A percentile compares a stretch with the other conserved stretches of the same genome.
Evolutionary conservation across 2,888 invertebrate species (phyloP).

Genomic region (Orthosia gracilis): DNA sequence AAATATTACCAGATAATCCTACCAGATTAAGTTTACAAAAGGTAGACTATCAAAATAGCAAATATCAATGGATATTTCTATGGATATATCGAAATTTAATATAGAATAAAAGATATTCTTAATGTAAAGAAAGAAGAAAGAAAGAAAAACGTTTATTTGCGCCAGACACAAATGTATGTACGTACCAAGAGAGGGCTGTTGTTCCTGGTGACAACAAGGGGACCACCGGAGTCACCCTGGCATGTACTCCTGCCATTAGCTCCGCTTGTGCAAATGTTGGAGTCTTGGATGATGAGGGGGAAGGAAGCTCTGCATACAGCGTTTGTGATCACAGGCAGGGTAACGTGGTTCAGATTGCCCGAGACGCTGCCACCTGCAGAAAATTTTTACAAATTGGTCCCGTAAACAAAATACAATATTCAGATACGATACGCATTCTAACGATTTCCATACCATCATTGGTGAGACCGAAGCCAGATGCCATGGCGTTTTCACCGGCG

Average conservation of each 20-base stretch:
- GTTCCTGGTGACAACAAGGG: slow-evolving; percentile 66
- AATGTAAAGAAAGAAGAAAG: no score
- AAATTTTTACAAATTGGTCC: neutral
- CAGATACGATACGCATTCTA: no score
- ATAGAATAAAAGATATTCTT: neutral
- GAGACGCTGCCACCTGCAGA: neutral
- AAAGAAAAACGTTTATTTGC: no score
- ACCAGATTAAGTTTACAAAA: no score
- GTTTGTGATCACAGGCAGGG: slow-evolving; percentile 42
- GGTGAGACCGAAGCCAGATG: slow-evolving; percentile 80
- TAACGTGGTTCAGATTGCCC: slow-evolving; percentile 33
- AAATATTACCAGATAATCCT: neutral
- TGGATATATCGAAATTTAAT: neutral
- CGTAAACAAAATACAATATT: neutral
- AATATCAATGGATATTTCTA: neutral
- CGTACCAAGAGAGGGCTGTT: slow-evolving; percentile 67
- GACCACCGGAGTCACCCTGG: slow-evolving; percentile 78
- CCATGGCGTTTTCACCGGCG: slow-evolving; percentile 69
- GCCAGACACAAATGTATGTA: no score
- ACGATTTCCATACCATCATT: slow-evolving; percentile 19
- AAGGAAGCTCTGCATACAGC: neutral
- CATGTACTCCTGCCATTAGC: slow-evolving; percentile 69
- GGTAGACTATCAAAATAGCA: neutral
- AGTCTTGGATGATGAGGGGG: slow-evolving; percentile 61
- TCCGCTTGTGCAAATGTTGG: slow-evolving; percentile 75